Base-by-base conservation (phyloP, 1,140 invertebrate species). In the Zaprionus africanus region DNA sequence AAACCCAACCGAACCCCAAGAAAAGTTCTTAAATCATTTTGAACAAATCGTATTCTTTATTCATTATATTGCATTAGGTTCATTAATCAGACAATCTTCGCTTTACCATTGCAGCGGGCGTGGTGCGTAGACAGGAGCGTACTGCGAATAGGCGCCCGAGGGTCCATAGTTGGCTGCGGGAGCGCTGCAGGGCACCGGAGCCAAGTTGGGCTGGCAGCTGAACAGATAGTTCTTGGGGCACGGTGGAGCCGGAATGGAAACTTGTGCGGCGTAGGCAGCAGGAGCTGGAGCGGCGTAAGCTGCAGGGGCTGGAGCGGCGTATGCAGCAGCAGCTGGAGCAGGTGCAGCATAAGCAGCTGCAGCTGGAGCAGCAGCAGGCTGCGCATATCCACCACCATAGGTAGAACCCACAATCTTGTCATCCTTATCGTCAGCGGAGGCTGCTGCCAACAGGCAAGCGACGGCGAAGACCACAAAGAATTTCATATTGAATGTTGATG, bases 141-240 rank as follows among this genome's bases (percentile, higher is more conserved):
- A 87, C 38, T 90, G 79, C 19, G 87, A 83, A 66, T 90, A 90
- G 51, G 86, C 86, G 34, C 86, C 86, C 26, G 86, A 77, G 53
- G 77, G 81, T 56, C 86, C 86, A 58, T 90, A 86, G 80, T 79
- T 78, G 13, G 79, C 72, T 12, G 85, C 76, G 63, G 86, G 82
- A 17, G 86, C 86, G 9, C 82, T 90, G 86, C 86, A 90, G 17
- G 86, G 86, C 7, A 91, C 86, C 49, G 86, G 86, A 24, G 86
- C 80, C 69, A 90, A 63, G 75, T 86, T 87, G 61, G 86, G 86
- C 71, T 86, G 82, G 70, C 86, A 90, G 78, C 86, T 90, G 82
- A 90, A 90, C 65, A 90, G 72, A 57, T 90, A 90, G 77, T 86
- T 90, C 71, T 87, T 90, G 15, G 86, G 82, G 80, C 86, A 90